These are phyloP conservation scores for Mirounga angustirostris DNA, from an alignment of 2,113 vertebrate genomes.

Conservation along the genomic window DNA sequence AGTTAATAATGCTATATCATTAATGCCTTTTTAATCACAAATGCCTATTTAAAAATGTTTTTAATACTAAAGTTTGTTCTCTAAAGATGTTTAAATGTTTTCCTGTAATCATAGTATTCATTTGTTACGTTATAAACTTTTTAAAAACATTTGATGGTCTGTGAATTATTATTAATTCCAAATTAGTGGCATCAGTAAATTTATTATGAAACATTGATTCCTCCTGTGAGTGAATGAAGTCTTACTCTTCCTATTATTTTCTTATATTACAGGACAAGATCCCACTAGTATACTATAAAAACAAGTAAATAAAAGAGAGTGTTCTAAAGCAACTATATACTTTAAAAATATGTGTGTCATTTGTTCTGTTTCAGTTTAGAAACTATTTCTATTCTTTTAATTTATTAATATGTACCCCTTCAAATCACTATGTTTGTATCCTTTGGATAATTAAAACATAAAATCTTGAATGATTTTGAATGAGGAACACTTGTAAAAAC, in stretches of 20 bases:
- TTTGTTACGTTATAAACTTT: constrained; percentile 13
- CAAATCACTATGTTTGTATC: not conserved
- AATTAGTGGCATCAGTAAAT: not conserved
- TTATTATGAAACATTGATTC: constrained; percentile 17
- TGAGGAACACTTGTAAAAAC: constrained; percentile 37
- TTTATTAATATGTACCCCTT: not conserved
- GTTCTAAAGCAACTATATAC: not conserved
- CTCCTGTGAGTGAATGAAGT: not conserved
- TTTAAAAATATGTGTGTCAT: constrained; percentile 37
- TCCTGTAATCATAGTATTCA: not conserved
- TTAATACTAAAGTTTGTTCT: constrained; percentile 3
- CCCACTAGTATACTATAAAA: not conserved
- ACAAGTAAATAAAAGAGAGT: not conserved
- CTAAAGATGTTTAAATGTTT: constrained; percentile 48
- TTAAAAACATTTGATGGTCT: not conserved
- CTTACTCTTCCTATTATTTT: constrained; percentile 3
- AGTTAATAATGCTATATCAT: not conserved
- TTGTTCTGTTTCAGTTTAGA: constrained; percentile 30
- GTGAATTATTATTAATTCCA: constrained; percentile 38
- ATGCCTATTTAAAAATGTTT: constrained; percentile 28
- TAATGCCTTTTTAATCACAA: not conserved
- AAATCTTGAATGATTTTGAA: constrained; percentile 48
- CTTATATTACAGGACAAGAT: not conserved
- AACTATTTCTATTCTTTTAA: not conserved
- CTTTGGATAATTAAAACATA: constrained; percentile 18